These are phyloP conservation scores for Catharus minimus DNA, from an alignment of 2,113 vertebrate species.

Conservation along the genomic window DNA sequence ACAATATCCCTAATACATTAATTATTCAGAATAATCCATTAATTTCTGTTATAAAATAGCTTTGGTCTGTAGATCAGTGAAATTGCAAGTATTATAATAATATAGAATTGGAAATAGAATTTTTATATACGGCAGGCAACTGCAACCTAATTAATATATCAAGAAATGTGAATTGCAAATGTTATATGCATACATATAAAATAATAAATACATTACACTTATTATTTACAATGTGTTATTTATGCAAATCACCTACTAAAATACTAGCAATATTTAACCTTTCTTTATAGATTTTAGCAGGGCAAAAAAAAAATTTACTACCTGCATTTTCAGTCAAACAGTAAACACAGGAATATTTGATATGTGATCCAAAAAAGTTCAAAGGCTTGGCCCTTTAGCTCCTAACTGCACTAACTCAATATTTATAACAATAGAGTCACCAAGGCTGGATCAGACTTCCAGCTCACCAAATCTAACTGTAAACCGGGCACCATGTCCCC, in stretches of 20 bases:
- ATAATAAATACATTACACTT: not conserved
- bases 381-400: not conserved
- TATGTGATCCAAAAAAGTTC: not conserved
- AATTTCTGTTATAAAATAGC: not conserved
- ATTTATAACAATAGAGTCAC: not conserved
- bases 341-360: not conserved
- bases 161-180: not conserved
- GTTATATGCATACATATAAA: not conserved
- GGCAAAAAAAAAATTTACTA: not conserved
- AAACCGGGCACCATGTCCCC: not conserved
- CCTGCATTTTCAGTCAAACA: not conserved
- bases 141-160: not conserved
- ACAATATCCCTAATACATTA: not conserved
- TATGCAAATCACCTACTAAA: not conserved
- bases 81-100: not conserved
- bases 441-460: not conserved
- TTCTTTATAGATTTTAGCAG: not conserved
- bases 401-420: not conserved
- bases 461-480: not conserved
- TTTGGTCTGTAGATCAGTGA: not conserved
- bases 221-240: not conserved
- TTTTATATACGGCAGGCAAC: not conserved
- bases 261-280: not conserved
- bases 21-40: not conserved
- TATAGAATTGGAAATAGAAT: not conserved